Evolutionary conservation across 1,140 invertebrate genomes (phyloP), one percentile per base, ranked within the genome.

Genomic region (Trinorchestia longiramus): DNA sequence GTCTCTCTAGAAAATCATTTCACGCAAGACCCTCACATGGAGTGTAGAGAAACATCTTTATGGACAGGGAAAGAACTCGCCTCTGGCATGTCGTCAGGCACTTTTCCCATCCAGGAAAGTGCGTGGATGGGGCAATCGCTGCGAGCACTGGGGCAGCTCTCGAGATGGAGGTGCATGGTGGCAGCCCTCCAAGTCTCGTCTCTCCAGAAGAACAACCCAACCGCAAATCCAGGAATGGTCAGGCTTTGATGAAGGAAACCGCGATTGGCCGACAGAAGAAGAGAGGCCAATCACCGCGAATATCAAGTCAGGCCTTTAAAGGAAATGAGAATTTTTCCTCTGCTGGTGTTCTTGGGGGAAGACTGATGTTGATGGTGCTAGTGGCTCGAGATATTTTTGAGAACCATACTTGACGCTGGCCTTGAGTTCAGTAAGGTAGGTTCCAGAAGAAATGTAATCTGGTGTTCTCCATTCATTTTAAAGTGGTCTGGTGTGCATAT

Each of bases 51-150:
- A 77, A 28, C 62, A 36, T 77, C 62, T 77, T 15, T 77, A 19
- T 77, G 15, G 8, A 36, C 1, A 77, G 23, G 43, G 43, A 43
- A 90, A 90, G 87, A 4, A 15, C 98, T 98, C 98, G 99, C 98
- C 98, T 99, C 99, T 47, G 99, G 99, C 97, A 99, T 98, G 97
- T 99, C 99, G 97, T 99, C 99, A 96, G 99, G 99, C 97, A 99
- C 99, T 97, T 99, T 99, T 96, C 99, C 99, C 99, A 99, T 99
- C 99, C 99, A 99, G 97, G 99, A 99, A 97, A 99, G 98, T 96
- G 99, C 99, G 96, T 99, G 97, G 97, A 99, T 99, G 97, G 99
- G 98, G 97, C 99, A 99, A 97, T 99, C 99, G 97, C 99, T 99
- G 97, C 99, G 98, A 96, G 99, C 99, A 97, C 99, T 99, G 97